phyloP scores from a whole-genome alignment of 2,888 invertebrate genomes.

The Schrankia costaestrigalis region DNA sequence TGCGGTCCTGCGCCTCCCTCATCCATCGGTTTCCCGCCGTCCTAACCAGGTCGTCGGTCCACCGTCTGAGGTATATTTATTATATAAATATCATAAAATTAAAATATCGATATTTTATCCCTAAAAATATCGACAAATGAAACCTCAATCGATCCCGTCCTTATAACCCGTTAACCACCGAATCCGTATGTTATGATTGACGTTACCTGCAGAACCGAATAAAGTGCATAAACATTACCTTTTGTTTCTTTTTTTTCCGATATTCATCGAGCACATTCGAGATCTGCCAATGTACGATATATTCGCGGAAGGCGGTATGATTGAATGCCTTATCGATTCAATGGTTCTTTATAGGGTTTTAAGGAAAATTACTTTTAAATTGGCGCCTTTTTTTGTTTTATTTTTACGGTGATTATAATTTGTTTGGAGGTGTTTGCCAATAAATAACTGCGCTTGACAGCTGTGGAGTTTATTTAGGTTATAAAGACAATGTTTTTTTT shows the following conservation, averaged over 20 bases:
- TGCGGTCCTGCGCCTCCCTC: too few relatives aligned
- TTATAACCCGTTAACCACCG: constrained; percentile 16
- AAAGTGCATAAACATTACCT: constrained; percentile 29
- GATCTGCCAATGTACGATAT: constrained; percentile 38
- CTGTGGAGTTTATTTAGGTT: not conserved
- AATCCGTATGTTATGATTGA: constrained; percentile 47
- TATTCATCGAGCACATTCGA: constrained; percentile 32
- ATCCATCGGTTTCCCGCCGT: too few relatives aligned
- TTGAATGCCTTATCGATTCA: constrained; percentile 17
- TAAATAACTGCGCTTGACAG: constrained; percentile 3
- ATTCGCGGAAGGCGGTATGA: constrained; percentile 47
- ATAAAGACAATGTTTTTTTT: not conserved
- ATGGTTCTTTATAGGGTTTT: constrained; percentile 23
- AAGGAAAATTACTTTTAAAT: constrained; percentile 33
- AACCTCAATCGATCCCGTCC: constrained; percentile 13
- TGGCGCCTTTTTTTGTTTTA: constrained; percentile 17
- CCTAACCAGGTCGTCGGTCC: too few relatives aligned
- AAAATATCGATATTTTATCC: too few relatives aligned
- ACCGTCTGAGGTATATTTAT: too few relatives aligned
- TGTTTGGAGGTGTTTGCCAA: constrained; percentile 2
- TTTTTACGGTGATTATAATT: constrained; percentile 18
- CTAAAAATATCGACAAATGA: constrained; percentile 32
- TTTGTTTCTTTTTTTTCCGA: constrained; percentile 44
- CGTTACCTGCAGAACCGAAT: constrained; percentile 45
- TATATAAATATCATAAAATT: too few relatives aligned